Conservation (phyloP, 2,113 vertebrate species). For the Rhombomys opimus region DNA sequence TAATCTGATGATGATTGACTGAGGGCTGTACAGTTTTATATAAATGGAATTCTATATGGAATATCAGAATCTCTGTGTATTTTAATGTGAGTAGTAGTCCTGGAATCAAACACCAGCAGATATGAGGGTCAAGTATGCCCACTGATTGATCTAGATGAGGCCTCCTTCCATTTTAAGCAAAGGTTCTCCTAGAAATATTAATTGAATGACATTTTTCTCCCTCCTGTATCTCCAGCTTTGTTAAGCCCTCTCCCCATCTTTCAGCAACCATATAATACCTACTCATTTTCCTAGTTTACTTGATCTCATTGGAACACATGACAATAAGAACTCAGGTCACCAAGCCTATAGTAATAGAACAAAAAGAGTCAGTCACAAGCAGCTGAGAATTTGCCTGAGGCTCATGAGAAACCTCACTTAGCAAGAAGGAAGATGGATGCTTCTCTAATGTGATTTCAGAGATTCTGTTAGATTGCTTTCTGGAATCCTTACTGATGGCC, state of each 20-base stretch:
- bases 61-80: background rate
- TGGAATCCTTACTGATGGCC: background rate
- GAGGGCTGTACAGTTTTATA: background rate
- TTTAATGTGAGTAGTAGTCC: no score
- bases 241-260: background rate
- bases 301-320: background rate
- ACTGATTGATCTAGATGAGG: background rate
- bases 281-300: background rate
- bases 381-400: no score
- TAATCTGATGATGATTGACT: background rate
- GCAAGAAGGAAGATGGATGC: background rate
- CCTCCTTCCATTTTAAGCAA: background rate
- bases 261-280: no score
- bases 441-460: accelerated
- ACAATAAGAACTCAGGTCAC: background rate
- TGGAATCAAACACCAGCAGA: background rate
- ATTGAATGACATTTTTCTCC: background rate
- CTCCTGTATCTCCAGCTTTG: background rate
- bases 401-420: background rate
- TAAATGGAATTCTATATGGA: background rate
- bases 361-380: background rate
- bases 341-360: background rate
- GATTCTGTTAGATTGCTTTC: background rate
- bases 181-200: background rate
- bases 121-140: no score